Evolutionary conservation across 2,113 vertebrate genomes (phyloP).

Genomic region (Corynorhinus townsendii): DNA sequence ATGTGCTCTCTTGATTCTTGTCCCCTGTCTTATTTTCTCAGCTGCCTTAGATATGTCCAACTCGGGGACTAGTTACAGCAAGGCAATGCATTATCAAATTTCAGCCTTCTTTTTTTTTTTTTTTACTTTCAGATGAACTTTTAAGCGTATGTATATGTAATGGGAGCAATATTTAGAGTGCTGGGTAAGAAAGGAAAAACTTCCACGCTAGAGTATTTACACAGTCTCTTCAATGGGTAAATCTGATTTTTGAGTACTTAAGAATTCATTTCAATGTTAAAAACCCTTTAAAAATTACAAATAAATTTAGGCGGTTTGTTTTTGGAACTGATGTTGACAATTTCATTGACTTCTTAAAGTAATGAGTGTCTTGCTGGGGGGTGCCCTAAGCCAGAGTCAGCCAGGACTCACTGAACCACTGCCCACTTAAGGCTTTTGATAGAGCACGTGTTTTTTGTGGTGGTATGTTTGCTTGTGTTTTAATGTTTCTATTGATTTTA

Average conservation of each 20-base stretch:
- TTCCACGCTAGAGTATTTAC: background rate
- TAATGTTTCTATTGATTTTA: background rate
- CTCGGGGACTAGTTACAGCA: background rate
- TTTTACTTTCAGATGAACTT: background rate
- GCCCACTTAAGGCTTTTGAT: background rate
- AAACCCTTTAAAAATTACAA: background rate
- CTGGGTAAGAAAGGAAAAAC: background rate
- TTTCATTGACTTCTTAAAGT: background rate
- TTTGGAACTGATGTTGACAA: background rate
- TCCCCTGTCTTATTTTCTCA: background rate
- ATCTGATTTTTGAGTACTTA: background rate
- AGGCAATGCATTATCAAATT: background rate
- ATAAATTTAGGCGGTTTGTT: background rate
- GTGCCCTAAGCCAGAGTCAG: too few species aligned
- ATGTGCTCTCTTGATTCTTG: background rate
- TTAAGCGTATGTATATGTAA: background rate
- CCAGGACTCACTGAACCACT: background rate
- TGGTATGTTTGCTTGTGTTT: background rate
- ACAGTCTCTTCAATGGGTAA: background rate
- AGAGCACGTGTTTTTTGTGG: background rate
- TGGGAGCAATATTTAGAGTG: background rate
- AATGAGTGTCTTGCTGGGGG: background rate
- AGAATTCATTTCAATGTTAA: background rate
- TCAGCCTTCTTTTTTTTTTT: background rate
- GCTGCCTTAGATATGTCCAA: background rate